Conservation (phyloP, 1,140 invertebrate genomes). For the Helicoverpa zea region DNA sequence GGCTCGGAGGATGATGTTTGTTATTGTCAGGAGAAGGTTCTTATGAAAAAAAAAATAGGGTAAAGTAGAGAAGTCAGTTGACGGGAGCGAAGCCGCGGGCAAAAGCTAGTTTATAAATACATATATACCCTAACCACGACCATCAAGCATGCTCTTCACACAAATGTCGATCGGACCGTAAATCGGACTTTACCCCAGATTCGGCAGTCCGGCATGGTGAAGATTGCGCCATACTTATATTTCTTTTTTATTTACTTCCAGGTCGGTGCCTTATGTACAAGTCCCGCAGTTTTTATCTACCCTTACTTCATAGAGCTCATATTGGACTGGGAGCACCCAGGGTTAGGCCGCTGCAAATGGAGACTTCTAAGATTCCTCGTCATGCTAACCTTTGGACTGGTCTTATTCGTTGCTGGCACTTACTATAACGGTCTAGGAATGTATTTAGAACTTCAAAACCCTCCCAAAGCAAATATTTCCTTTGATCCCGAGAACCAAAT, state of each 20-base stretch:
- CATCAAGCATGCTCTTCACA: too few relatives aligned
- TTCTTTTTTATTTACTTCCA: slow-evolving; percentile 45
- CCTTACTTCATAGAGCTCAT: slow-evolving; percentile 70
- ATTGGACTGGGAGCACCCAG: slow-evolving; percentile 69
- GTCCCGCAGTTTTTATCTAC: slow-evolving; percentile 74
- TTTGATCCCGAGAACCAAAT: neutral
- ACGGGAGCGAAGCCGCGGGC: too few relatives aligned
- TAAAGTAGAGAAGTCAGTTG: too few relatives aligned
- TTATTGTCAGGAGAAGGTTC: too few relatives aligned
- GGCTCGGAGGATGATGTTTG: too few relatives aligned
- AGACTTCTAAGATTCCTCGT: slow-evolving; percentile 49
- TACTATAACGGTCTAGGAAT: slow-evolving; percentile 51
- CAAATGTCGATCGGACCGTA: too few relatives aligned
- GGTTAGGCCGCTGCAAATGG: slow-evolving; percentile 63
- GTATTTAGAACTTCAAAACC: neutral
- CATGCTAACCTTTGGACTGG: slow-evolving; percentile 51
- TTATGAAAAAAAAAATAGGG: too few relatives aligned
- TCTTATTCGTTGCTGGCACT: slow-evolving; percentile 53
- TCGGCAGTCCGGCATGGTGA: too few relatives aligned
- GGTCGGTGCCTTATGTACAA: slow-evolving; percentile 71
- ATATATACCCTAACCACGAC: too few relatives aligned
- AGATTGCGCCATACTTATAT: neutral
- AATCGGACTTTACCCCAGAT: too few relatives aligned
- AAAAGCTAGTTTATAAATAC: too few relatives aligned
- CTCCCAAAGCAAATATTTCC: neutral